Evolutionary conservation across 2,888 invertebrate genomes (phyloP).

Genomic region (Hypolimnas misippus): DNA sequence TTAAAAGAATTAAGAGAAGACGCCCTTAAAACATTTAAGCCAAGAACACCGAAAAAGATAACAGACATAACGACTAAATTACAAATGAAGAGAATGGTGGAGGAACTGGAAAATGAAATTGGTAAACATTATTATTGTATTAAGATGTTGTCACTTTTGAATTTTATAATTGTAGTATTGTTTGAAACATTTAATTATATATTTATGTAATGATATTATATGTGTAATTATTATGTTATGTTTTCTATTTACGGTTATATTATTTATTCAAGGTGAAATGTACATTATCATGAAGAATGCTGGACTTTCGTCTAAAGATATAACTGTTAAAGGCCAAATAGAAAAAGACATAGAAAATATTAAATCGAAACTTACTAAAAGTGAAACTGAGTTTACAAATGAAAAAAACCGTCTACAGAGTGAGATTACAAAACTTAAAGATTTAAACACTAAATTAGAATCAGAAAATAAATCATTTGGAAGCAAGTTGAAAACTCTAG

Average conservation of each 20-base stretch:
- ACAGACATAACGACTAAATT: conserved; percentile 89
- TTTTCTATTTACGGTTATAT: too few relatives aligned
- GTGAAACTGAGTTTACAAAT: conserved; percentile 78
- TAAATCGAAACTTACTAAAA: conserved; percentile 76
- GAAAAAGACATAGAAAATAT: conserved; percentile 82
- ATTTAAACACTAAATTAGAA: conserved; percentile 75
- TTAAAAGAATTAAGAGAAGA: conserved; percentile 87
- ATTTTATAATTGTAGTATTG: not conserved
- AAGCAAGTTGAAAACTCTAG: conserved; percentile 63
- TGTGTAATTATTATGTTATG: too few relatives aligned
- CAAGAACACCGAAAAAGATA: conserved; percentile 88
- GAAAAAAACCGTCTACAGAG: conserved; percentile 79
- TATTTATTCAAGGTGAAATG: conserved; percentile 77
- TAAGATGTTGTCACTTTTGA: too few relatives aligned
- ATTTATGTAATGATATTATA: too few relatives aligned
- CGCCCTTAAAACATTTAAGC: conserved; percentile 86
- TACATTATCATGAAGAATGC: conserved; percentile 85
- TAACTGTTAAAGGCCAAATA: conserved; percentile 72
- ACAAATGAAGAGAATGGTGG: conserved; percentile 92
- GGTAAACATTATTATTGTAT: conserved; percentile 68
- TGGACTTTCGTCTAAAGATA: conserved; percentile 79
- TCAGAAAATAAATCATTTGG: conserved; percentile 69
- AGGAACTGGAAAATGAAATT: conserved; percentile 94
- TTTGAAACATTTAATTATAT: not conserved
- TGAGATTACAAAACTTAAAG: conserved; percentile 80